phyloP scores from a whole-genome alignment of 2,113 vertebrate species.

The Clinocottus analis region DNA sequence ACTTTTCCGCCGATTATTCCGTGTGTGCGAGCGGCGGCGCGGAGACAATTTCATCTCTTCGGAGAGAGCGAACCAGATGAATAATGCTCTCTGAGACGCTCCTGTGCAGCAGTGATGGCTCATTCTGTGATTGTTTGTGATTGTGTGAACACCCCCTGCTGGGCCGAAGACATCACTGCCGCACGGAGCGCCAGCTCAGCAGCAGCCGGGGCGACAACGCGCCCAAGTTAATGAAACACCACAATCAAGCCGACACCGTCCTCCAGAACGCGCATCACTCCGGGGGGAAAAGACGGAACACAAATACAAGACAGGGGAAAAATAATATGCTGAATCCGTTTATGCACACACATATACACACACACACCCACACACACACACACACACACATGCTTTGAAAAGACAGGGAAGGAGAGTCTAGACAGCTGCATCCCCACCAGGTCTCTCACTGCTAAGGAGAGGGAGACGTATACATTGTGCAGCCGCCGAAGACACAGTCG shows the following conservation, averaged over 20 bases:
- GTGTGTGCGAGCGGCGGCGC: conserved; percentile 35
- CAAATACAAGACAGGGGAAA: conserved; percentile 34
- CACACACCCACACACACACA: not conserved
- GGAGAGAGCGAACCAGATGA: conserved; percentile 57
- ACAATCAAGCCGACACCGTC: conserved; percentile 28
- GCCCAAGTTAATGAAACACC: conserved; percentile 54
- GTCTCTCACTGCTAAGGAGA: conserved; percentile 64
- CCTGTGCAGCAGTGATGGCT: conserved; percentile 68
- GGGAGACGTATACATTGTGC: conserved; percentile 67
- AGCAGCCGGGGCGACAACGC: conserved; percentile 25
- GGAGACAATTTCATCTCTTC: conserved; percentile 58
- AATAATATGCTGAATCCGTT: conserved; percentile 4
- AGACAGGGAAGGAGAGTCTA: conserved; percentile 32
- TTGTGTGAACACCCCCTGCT: conserved; percentile 85
- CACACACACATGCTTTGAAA: too few species aligned
- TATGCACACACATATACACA: conserved; percentile 5
- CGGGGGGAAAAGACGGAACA: conserved; percentile 15
- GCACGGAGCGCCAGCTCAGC: conserved; percentile 39
- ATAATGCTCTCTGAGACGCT: conserved; percentile 68
- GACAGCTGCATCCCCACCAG: conserved; percentile 62
- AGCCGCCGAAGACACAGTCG: conserved; percentile 71
- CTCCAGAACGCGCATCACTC: conserved; percentile 13
- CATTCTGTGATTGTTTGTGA: conserved; percentile 74
- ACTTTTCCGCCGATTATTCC: conserved; percentile 34
- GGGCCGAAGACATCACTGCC: conserved; percentile 79